Percentiles rank a stretch among this genome's conserved stretches.
Conservation (phyloP, 53 echinoderm and acorn worm genomes). For the Paracentrotus lividus region DNA sequence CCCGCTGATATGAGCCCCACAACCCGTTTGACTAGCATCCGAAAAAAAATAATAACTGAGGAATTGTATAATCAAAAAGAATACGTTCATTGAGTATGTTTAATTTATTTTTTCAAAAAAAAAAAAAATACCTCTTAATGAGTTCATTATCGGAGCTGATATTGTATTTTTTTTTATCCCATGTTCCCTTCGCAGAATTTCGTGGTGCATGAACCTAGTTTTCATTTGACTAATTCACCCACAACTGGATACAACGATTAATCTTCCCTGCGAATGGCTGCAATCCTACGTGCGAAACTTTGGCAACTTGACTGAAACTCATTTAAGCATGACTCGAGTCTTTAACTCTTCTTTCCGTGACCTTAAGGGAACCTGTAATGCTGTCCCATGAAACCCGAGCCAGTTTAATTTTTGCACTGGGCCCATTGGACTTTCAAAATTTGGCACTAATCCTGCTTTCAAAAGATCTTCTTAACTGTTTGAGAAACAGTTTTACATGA, state of each 20-base stretch:
- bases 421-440: neutral
- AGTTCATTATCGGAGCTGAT: neutral
- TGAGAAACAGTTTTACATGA: neutral
- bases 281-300: too few relatives aligned
- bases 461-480: neutral
- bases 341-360: too few relatives aligned
- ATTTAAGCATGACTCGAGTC: too few relatives aligned
- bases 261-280: too few relatives aligned
- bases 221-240: too few relatives aligned
- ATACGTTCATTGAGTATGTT: neutral
- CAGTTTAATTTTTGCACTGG: neutral
- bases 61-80: neutral
- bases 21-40: neutral
- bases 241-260: too few relatives aligned
- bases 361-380: too few relatives aligned
- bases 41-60: neutral
- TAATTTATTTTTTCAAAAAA: neutral
- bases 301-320: too few relatives aligned
- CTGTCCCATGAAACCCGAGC: too few relatives aligned
- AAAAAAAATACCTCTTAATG: neutral
- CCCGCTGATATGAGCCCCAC: neutral
- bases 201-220: too few relatives aligned
- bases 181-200: neutral
- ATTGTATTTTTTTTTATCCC: neutral
- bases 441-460: neutral